These are phyloP conservation scores for Dendrolimus pini DNA, from an alignment of 2,888 invertebrate genomes.

Conservation along the genomic window DNA sequence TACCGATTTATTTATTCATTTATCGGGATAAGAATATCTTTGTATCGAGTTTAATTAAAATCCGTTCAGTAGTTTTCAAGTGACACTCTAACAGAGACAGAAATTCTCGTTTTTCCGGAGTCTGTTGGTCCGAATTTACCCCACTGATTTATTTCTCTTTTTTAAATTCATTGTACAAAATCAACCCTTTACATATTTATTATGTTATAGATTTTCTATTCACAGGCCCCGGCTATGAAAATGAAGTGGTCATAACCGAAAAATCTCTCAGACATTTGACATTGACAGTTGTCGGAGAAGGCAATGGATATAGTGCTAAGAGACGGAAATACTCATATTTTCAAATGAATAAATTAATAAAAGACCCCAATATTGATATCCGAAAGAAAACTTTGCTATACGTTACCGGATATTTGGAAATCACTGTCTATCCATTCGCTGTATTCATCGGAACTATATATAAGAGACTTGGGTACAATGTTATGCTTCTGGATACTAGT, in stretches of 20 bases:
- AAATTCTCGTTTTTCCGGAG: too few relatives aligned
- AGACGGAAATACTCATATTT: slow-evolving; percentile 39
- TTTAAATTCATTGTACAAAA: too few relatives aligned
- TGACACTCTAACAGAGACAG: too few relatives aligned
- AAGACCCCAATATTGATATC: slow-evolving; percentile 31
- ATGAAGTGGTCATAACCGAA: slow-evolving; percentile 33
- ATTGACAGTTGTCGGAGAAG: slow-evolving; percentile 28
- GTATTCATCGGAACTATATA: slow-evolving; percentile 25
- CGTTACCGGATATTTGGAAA: slow-evolving; percentile 47
- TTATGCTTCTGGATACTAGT: slow-evolving; percentile 36
- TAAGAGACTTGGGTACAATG: slow-evolving; percentile 40
- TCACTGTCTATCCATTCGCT: slow-evolving; percentile 29
- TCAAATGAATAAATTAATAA: slow-evolving; percentile 33
- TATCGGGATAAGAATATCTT: too few relatives aligned
- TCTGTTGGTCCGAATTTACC: too few relatives aligned
- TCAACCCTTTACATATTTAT: too few relatives aligned
- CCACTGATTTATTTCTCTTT: too few relatives aligned
- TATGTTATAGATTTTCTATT: background rate
- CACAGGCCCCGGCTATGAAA: slow-evolving; percentile 46
- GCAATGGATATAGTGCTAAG: slow-evolving; percentile 12
- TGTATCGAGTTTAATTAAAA: too few relatives aligned
- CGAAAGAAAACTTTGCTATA: slow-evolving; percentile 42
- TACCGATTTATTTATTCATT: too few relatives aligned
- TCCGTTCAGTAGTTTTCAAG: too few relatives aligned
- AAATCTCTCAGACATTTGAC: slow-evolving; percentile 36